These are phyloP conservation scores for Nebria salina DNA, from an alignment of 2,888 invertebrate species.

Conservation along the genomic window DNA sequence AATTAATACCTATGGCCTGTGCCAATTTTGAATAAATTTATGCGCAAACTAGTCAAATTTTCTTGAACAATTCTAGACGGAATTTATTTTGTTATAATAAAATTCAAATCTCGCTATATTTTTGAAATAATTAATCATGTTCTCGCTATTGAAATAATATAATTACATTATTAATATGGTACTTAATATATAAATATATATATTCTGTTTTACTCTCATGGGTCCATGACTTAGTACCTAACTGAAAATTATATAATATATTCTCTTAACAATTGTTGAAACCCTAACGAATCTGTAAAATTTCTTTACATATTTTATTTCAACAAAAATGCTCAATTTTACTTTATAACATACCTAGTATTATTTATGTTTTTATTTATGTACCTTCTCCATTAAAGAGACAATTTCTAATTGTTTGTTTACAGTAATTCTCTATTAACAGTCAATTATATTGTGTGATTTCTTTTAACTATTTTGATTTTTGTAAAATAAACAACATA, in stretches of 20 bases:
- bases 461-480: neutral
- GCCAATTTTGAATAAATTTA: neutral
- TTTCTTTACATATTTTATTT: slow-evolving; percentile 28
- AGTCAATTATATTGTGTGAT: slow-evolving; percentile 2
- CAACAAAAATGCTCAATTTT: slow-evolving; percentile 41
- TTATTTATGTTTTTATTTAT: slow-evolving; percentile 10
- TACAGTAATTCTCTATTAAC: neutral
- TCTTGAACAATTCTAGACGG: neutral
- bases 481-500: slow-evolving; percentile 16
- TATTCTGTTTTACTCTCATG: slow-evolving; percentile 32
- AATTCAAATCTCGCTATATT: neutral
- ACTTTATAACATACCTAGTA: slow-evolving; percentile 17
- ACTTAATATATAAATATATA: neutral
- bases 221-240: slow-evolving; percentile 52
- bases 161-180: neutral
- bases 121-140: neutral
- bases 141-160: neutral
- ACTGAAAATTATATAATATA: slow-evolving; percentile 48
- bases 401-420: neutral
- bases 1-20: neutral
- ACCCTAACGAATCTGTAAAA: neutral
- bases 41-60: neutral
- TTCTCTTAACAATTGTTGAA: slow-evolving; percentile 41
- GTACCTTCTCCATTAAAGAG: neutral
- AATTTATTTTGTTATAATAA: neutral